Evolutionary conservation across 2,797 vertebrate species (phyloP).

Genomic region (Harpagifer antarcticus): DNA sequence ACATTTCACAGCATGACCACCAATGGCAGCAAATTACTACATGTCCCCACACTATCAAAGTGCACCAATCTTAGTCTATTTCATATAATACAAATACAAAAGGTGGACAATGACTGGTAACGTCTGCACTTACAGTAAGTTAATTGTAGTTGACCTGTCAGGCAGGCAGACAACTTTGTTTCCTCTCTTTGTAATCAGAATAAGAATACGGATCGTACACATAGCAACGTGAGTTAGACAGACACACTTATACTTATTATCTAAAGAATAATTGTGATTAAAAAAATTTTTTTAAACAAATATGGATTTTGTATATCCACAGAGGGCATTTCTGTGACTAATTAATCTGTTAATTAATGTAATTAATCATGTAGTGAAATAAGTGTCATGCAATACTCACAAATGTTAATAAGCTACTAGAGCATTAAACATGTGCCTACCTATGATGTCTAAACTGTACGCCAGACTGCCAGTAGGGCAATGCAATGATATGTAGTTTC

Average conservation of each 20-base stretch:
- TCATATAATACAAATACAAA: slow-evolving; percentile 46
- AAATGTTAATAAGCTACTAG: background rate
- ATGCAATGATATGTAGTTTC: slow-evolving; percentile 9
- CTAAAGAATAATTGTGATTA: too few relatives aligned
- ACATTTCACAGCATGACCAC: slow-evolving; percentile 63
- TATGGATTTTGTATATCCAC: background rate
- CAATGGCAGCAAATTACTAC: slow-evolving; percentile 62
- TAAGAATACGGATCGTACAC: slow-evolving; percentile 74
- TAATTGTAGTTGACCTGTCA: slow-evolving; percentile 81
- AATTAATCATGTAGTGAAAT: background rate
- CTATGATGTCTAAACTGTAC: background rate
- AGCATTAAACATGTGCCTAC: too few relatives aligned
- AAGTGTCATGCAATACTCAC: background rate
- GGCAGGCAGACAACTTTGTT: slow-evolving; percentile 81
- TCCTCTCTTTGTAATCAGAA: slow-evolving; percentile 84
- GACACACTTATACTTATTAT: slow-evolving; percentile 74
- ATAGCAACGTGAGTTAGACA: background rate
- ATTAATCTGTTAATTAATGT: background rate
- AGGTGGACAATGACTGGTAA: slow-evolving; percentile 49
- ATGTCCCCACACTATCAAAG: slow-evolving; percentile 47
- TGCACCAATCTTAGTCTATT: slow-evolving; percentile 51
- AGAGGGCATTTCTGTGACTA: background rate
- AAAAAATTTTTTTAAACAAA: background rate
- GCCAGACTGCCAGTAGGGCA: background rate
- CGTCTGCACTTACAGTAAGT: slow-evolving; percentile 73